Percentiles rank a stretch among this genome's conserved stretches.
Evolutionary conservation across 2,797 vertebrate species (phyloP).

Genomic region (Dendrocincla fuliginosa): DNA sequence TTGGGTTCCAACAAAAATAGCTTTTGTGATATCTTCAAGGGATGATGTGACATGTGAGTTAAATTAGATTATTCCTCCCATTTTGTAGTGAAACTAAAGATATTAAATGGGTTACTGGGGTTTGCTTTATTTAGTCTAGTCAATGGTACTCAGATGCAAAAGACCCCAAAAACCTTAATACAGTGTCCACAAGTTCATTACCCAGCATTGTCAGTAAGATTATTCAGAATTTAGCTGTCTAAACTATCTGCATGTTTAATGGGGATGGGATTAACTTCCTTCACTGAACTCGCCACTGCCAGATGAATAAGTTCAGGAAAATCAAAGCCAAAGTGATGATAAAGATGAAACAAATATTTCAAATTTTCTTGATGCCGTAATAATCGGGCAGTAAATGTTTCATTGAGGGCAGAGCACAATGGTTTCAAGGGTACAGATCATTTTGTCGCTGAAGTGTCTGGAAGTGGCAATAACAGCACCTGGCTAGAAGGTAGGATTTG

Average conservation of each 20-base stretch:
- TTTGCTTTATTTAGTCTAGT: not conserved
- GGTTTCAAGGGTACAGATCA: not conserved
- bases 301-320: not conserved
- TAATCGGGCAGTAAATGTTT: not conserved
- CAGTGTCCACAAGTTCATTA: not conserved
- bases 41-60: not conserved
- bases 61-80: not conserved
- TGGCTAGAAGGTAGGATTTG: not conserved
- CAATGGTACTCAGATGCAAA: not conserved
- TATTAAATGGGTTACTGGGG: not conserved
- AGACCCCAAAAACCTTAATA: not conserved
- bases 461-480: not conserved
- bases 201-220: not conserved
- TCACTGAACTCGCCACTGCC: not conserved
- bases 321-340: not conserved
- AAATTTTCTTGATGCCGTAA: not conserved
- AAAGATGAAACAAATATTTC: not conserved
- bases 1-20: not conserved
- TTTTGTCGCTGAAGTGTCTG: not conserved
- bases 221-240: not conserved
- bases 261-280: not conserved
- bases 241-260: not conserved
- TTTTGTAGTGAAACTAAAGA: not conserved
- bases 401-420: not conserved
- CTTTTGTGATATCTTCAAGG: not conserved